Base-by-base conservation (phyloP, 2,797 vertebrate genomes). In the Cirrhinus mrigala region DNA sequence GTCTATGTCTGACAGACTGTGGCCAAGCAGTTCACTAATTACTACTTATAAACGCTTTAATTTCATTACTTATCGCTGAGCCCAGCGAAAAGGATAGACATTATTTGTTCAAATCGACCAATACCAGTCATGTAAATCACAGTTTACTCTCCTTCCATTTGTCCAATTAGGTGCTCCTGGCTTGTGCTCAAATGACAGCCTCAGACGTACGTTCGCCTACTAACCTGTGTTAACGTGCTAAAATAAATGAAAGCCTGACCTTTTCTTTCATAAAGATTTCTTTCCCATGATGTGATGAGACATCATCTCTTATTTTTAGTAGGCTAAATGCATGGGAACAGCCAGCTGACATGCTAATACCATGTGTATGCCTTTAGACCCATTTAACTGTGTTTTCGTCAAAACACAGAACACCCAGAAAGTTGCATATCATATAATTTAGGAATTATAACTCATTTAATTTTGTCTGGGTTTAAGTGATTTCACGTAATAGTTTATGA, bases 1-100 rank as follows among this genome's bases (percentile, higher is more conserved):
- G 93, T 91, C 93, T 92, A 77, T 48, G 52, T 91, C 91, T 92
- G 92, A 82, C 88, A 85, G 64, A 78, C 76, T 91, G 89, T 88
- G 91, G 92, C 90, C 86, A 29, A 86, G 87, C 84, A 88, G 82
- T 90, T 92, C 88, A 86, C 85, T 87, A 90, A 90, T 91, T 93
- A 92, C 89, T 68, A 44, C 87, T 87, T 84, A 89, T 91, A 93
- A 85, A 86, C 87, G 58, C 88, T 87, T 85, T 89, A 79, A 86
- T 90, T 90, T 86, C 88, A 85, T 81, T 81, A 85, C 85, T 83
- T 89, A 89, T 88, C 24, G 92, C 92, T 90, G 89, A 92, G 89
- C 48, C 54, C 46, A 89, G 90, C 88, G 89, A 89, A 90, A 89
- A 81, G 68, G 22, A 69, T 74, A 66, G 50, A 27, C 48, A 81